Evolutionary conservation across 2,888 invertebrate species (phyloP).

Genomic region (Drosophila helvetica): DNA sequence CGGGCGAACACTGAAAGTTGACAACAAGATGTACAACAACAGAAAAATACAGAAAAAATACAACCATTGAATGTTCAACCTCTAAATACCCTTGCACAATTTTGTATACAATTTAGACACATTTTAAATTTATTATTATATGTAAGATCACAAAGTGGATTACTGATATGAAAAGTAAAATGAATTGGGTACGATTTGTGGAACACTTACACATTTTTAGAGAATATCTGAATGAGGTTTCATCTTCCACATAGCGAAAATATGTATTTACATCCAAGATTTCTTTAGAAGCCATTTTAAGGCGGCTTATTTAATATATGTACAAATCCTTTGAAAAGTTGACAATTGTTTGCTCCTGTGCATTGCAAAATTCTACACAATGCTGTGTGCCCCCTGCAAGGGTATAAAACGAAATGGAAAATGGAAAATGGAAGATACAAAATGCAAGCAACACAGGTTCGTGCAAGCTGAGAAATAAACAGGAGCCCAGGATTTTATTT

Average conservation of each 20-base stretch:
- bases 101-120: too few species aligned
- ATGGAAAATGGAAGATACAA: slow-evolving; percentile 33
- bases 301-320: too few species aligned
- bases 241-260: too few species aligned
- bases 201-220: too few species aligned
- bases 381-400: background rate
- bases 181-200: too few species aligned
- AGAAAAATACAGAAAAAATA: slow-evolving; percentile 27
- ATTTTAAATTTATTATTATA: too few species aligned
- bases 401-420: slow-evolving; percentile 32
- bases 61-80: background rate
- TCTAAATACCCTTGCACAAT: background rate
- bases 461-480: slow-evolving; percentile 64
- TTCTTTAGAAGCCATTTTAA: too few species aligned
- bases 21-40: slow-evolving; percentile 29
- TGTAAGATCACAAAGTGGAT: too few species aligned
- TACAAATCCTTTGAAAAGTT: too few species aligned
- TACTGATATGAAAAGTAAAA: too few species aligned
- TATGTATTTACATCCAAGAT: too few species aligned
- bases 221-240: too few species aligned
- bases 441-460: slow-evolving; percentile 34
- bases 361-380: background rate
- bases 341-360: background rate
- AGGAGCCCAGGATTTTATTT: slow-evolving; percentile 72
- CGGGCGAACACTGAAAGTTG: slow-evolving; percentile 9